Evolutionary conservation across 2,797 vertebrate species (phyloP), one percentile per base, ranked within the genome.

Genomic region (Rhyacichthys aspro): DNA sequence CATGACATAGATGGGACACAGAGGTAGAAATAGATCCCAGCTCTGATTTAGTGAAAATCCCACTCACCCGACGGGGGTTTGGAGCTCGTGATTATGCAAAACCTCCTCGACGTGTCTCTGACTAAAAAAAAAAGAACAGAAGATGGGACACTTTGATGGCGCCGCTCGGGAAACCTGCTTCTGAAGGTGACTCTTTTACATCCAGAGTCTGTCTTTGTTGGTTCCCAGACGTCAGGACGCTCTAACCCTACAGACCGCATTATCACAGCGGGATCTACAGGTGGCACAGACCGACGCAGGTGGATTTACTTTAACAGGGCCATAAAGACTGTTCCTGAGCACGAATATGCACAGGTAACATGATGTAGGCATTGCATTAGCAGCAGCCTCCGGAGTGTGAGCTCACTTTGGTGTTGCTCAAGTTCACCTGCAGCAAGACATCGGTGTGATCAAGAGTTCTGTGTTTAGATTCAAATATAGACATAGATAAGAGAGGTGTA

Each of bases 131-230:
- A 60, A 48, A 16, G 62, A 81, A 72, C 57, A 58, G n/a, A n/a
- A n/a, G n/a, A n/a, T 33, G 52, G 61, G 63, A 57, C 10, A 38
- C 70, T 86, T 78, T 85, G 72, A 80, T 84, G 69, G 46, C 1
- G 54, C 61, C 16, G 54, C 58, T 23, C 19, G 64, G 62, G 77
- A 71, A 63, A 80, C 76, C 64, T 64, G 68, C 44, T 71, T 64
- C 72, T 49, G 62, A 78, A 82, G 76, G 83, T 83, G 71, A 72
- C 53, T 66, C 66, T 76, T 39, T 76, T 72, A 54, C 14, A 67
- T 67, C 55, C 67, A 49, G 33, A 38, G 46, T 55, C 41, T 62
- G 46, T 43, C 69, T 44, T 63, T 47, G 12, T 7, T 7, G 28
- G 32, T 49, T 49, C 32, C 15, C 32, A 36, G 32, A n/a, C 47